These are phyloP conservation scores for Gnatocerus cornutus DNA, from an alignment of 2,888 invertebrate genomes.

Conservation along the genomic window DNA sequence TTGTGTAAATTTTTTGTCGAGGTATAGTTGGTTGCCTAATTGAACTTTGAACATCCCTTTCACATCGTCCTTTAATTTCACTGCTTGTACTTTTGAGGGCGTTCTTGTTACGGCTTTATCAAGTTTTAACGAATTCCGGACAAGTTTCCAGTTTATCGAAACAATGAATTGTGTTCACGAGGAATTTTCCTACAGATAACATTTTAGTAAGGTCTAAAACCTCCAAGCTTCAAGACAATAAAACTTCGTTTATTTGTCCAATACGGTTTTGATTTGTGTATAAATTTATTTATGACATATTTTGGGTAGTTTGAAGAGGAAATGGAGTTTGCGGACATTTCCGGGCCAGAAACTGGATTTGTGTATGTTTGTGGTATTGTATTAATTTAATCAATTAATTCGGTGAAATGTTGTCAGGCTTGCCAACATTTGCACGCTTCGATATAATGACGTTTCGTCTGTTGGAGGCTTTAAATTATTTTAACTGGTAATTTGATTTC, in stretches of 20 bases:
- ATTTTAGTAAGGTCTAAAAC: no score
- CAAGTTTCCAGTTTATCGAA: constrained; percentile 35
- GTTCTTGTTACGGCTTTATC: constrained; percentile 32
- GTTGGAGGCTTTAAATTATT: no score
- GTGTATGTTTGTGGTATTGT: background rate
- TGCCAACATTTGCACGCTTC: background rate
- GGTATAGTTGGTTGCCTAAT: no score
- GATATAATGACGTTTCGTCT: no score
- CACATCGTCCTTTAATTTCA: constrained; percentile 4
- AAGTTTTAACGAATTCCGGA: constrained; percentile 38
- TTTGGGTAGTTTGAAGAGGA: no score
- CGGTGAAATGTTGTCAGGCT: background rate
- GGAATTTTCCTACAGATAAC: constrained; percentile 27
- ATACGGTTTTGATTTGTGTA: no score
- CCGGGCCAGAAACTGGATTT: no score
- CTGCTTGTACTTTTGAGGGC: constrained; percentile 14
- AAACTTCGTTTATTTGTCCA: no score
- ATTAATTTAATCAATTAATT: background rate
- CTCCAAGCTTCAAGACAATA: background rate
- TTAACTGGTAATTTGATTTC: no score
- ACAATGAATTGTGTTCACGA: constrained; percentile 27
- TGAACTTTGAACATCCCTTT: background rate
- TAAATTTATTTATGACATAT: no score
- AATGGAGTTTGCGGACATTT: no score
- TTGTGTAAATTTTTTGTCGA: no score